Conservation (phyloP, 2,797 vertebrate species). For the Gadopsis marmoratus region DNA sequence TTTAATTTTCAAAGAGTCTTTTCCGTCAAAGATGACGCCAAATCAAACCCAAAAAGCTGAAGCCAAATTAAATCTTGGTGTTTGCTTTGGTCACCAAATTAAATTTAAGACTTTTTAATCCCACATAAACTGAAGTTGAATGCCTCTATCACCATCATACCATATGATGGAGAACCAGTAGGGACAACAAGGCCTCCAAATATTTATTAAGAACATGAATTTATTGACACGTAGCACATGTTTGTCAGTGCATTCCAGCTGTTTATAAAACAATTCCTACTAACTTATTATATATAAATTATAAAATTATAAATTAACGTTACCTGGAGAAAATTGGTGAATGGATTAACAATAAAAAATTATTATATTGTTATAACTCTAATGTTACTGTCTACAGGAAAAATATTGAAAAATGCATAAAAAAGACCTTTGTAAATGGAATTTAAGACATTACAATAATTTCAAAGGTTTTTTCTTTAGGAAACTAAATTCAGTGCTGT, state of each 20-base stretch:
- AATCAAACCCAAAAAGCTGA: not conserved
- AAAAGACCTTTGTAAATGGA: not conserved
- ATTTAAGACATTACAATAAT: not conserved
- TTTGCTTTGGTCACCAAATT: not conserved
- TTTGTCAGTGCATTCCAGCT: not conserved
- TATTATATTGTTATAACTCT: not conserved
- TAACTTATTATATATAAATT: not conserved
- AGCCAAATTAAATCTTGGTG: not conserved
- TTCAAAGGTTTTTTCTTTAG: not conserved
- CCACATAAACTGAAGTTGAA: rapidly evolving
- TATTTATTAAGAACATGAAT: not conserved
- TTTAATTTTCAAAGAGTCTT: too few species aligned
- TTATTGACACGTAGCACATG: not conserved
- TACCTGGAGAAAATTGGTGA: not conserved
- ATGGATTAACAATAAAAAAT: not conserved
- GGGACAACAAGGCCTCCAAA: not conserved
- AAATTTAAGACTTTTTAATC: not conserved
- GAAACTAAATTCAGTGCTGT: not conserved
- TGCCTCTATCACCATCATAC: not conserved
- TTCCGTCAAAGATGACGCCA: not conserved
- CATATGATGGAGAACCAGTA: not conserved
- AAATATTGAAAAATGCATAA: not conserved
- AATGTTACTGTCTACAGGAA: not conserved
- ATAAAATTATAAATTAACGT: not conserved
- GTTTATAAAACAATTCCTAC: not conserved